Evolutionary conservation across 2,113 vertebrate species (phyloP).

Genomic region (Cololabis saira): DNA sequence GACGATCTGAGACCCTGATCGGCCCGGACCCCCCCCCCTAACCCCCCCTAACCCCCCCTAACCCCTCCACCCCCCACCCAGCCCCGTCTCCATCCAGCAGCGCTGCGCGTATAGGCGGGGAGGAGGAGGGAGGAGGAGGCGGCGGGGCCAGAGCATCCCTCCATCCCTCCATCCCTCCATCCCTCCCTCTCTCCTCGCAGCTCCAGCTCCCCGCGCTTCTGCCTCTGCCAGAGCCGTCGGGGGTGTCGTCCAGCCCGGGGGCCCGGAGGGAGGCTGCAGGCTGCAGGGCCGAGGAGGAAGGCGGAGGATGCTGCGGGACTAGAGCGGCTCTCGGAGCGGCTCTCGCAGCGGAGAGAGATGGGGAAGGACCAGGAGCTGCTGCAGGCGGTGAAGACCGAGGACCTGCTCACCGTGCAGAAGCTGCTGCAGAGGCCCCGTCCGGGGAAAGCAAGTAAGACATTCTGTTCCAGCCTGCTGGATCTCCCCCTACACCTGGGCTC

Average conservation of each 20-base stretch:
- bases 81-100: slow-evolving; percentile 18
- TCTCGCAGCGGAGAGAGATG: slow-evolving; percentile 87
- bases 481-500: no score
- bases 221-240: slow-evolving; percentile 52
- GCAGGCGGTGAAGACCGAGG: slow-evolving; percentile 97
- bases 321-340: no score
- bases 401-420: slow-evolving; percentile 94
- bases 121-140: slow-evolving; percentile 16
- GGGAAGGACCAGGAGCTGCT: slow-evolving; percentile 98
- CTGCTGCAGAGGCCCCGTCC: slow-evolving; percentile 96
- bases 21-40: no score
- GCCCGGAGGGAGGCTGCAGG: slow-evolving; percentile 55
- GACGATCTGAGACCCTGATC: no score
- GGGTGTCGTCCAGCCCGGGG: slow-evolving; percentile 42
- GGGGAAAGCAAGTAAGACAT: slow-evolving; percentile 93
- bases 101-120: slow-evolving; percentile 25
- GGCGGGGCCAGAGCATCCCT: slow-evolving; percentile 62
- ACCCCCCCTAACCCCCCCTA: no score
- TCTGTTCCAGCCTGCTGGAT: background rate
- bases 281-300: slow-evolving; percentile 65
- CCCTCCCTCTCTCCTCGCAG: slow-evolving; percentile 5
- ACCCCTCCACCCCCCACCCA: no score
- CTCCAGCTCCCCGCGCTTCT: slow-evolving; percentile 42
- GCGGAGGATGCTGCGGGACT: slow-evolving; percentile 82
- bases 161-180: slow-evolving; percentile 44